Evolutionary conservation across 1,140 invertebrate genomes (phyloP).

Genomic region (Nebria ingens): DNA sequence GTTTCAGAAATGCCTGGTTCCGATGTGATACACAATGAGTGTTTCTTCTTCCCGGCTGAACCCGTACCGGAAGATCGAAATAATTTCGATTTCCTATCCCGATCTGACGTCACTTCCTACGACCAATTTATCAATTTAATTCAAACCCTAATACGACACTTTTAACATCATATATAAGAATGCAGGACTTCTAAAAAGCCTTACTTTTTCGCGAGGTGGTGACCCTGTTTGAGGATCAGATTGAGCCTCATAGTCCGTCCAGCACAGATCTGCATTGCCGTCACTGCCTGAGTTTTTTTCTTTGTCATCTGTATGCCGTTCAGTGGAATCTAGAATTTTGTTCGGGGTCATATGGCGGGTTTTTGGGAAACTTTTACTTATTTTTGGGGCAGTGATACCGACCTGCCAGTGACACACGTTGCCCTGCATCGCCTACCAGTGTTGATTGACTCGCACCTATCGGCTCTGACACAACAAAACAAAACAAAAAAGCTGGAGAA

Average conservation of each 20-base stretch:
- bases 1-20: slow-evolving; percentile 34
- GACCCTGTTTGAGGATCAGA: slow-evolving; percentile 32
- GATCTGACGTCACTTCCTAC: slow-evolving; percentile 24
- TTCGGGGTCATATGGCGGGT: background rate
- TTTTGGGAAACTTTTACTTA: background rate
- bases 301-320: slow-evolving; percentile 18
- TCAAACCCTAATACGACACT: background rate
- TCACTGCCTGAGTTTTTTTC: slow-evolving; percentile 28
- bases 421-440: background rate
- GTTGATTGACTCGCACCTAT: background rate
- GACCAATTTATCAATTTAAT: no score
- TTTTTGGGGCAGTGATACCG: background rate
- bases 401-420: background rate
- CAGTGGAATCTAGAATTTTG: slow-evolving; percentile 2
- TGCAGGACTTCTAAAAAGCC: no score
- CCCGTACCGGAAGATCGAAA: slow-evolving; percentile 50
- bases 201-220: slow-evolving; percentile 29
- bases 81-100: slow-evolving; percentile 46
- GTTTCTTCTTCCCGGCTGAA: slow-evolving; percentile 61
- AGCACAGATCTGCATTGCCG: slow-evolving; percentile 30
- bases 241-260: slow-evolving; percentile 31
- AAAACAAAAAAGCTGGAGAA: background rate
- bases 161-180: background rate
- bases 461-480: background rate
- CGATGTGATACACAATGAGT: slow-evolving; percentile 49